Conservation (phyloP, 2,113 vertebrate genomes). For the Micronisus gabar region DNA sequence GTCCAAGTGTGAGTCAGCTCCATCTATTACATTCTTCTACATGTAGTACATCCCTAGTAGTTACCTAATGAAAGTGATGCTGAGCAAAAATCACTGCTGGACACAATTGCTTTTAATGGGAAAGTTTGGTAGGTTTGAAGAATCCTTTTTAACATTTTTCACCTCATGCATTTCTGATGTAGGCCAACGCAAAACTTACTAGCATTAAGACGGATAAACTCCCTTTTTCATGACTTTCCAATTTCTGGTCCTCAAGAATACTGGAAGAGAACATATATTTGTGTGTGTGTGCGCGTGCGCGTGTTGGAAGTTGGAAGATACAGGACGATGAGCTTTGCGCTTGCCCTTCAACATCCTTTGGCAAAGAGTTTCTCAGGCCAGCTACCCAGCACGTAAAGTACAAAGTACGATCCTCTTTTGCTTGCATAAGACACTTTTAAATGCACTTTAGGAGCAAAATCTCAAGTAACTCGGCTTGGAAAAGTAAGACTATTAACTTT, state of each 20-base stretch:
- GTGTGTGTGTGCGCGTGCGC: too few species aligned
- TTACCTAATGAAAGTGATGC: not conserved
- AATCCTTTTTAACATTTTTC: not conserved
- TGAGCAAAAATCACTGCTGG: not conserved
- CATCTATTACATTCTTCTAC: not conserved
- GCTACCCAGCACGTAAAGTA: not conserved
- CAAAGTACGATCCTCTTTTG: not conserved
- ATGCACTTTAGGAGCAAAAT: not conserved
- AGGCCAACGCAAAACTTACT: not conserved
- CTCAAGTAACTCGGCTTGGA: not conserved
- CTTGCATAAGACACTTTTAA: not conserved
- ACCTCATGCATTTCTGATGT: not conserved
- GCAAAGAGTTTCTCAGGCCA: not conserved
- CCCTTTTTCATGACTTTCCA: not conserved
- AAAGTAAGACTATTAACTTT: not conserved
- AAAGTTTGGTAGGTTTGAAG: not conserved
- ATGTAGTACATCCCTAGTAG: not conserved
- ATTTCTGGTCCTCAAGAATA: not conserved
- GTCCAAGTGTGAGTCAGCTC: not conserved
- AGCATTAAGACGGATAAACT: not conserved
- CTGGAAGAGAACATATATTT: rapidly evolving
- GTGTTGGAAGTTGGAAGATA: not conserved
- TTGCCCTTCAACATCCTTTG: not conserved
- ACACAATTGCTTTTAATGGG: not conserved
- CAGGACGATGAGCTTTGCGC: not conserved